A percentile compares a stretch with the other conserved stretches of the same genome.
These are phyloP conservation scores for Phania funesta DNA, from an alignment of 2,888 invertebrate species.

Conservation along the genomic window DNA sequence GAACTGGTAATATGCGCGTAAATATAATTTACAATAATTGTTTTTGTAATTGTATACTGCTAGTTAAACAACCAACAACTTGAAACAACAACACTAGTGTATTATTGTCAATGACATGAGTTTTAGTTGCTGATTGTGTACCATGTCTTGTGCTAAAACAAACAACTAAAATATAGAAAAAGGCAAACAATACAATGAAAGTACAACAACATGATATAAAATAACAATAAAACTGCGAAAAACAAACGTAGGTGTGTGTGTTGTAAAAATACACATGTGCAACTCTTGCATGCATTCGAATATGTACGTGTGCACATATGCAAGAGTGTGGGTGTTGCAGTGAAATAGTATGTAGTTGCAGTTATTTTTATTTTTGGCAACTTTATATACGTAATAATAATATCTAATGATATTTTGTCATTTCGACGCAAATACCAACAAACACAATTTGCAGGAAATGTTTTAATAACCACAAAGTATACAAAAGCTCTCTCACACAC, in stretches of 20 bases:
- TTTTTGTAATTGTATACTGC: conserved; percentile 65
- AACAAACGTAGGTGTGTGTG: conserved; percentile 25
- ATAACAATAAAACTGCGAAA: conserved; percentile 27
- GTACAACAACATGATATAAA: conserved; percentile 13
- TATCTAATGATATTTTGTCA: conserved; percentile 66
- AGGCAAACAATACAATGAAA: conserved; percentile 40
- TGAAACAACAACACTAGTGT: background rate
- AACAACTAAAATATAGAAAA: conserved; percentile 46
- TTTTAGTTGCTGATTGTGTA: conserved; percentile 55
- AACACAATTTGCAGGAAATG: conserved; percentile 66
- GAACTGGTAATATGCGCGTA: conserved; percentile 64
- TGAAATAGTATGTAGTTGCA: background rate
- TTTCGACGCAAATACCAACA: conserved; percentile 65
- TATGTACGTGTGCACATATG: background rate
- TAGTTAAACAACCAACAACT: conserved; percentile 48
- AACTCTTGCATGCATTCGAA: background rate
- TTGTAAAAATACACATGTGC: conserved; percentile 7
- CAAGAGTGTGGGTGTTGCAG: conserved; percentile 9
- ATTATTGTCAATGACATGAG: conserved; percentile 43
- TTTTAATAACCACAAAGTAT: conserved; percentile 65
- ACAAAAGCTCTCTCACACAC: conserved; percentile 29
- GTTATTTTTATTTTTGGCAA: conserved; percentile 63
- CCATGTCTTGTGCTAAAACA: conserved; percentile 44
- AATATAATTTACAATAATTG: conserved; percentile 66
- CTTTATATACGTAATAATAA: conserved; percentile 52